These are phyloP conservation scores for Eupithecia pulchellata DNA, from an alignment of 2,888 invertebrate species.

Conservation along the genomic window DNA sequence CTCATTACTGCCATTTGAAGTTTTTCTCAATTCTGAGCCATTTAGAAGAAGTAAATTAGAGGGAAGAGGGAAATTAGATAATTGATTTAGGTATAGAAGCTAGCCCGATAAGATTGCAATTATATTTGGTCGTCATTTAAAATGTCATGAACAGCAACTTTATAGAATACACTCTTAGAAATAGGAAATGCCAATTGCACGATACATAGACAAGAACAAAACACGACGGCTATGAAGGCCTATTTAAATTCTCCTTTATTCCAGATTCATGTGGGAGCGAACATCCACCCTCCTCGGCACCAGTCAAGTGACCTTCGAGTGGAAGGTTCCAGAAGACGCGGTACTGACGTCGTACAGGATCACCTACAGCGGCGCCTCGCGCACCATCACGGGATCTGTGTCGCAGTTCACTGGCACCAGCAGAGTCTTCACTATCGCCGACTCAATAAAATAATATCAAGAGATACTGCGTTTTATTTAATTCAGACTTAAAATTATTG, in stretches of 20 bases:
- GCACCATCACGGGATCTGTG: conserved; percentile 86
- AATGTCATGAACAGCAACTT: no score
- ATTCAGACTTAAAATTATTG: not conserved
- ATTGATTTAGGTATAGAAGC: no score
- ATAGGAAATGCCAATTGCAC: no score
- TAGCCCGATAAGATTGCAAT: no score
- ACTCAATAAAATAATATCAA: conserved; percentile 16
- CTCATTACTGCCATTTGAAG: no score
- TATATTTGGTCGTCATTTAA: no score
- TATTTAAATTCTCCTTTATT: not conserved
- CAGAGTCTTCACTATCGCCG: conserved; percentile 70
- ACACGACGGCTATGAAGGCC: no score
- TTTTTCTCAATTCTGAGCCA: not conserved
- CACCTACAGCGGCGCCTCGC: conserved; percentile 91
- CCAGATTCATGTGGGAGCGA: conserved; percentile 92
- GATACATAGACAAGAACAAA: no score
- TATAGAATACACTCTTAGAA: no score
- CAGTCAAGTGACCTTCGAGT: conserved; percentile 90
- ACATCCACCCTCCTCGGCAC: conserved; percentile 88
- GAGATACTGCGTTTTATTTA: not conserved
- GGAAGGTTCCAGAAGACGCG: conserved; percentile 89
- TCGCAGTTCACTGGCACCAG: conserved; percentile 87
- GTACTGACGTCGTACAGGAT: conserved; percentile 90
- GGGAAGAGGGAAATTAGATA: no score
- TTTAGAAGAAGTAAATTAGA: no score